phyloP scores from a whole-genome alignment of 1,140 invertebrate species.

The Lasioglossum baleicum region DNA sequence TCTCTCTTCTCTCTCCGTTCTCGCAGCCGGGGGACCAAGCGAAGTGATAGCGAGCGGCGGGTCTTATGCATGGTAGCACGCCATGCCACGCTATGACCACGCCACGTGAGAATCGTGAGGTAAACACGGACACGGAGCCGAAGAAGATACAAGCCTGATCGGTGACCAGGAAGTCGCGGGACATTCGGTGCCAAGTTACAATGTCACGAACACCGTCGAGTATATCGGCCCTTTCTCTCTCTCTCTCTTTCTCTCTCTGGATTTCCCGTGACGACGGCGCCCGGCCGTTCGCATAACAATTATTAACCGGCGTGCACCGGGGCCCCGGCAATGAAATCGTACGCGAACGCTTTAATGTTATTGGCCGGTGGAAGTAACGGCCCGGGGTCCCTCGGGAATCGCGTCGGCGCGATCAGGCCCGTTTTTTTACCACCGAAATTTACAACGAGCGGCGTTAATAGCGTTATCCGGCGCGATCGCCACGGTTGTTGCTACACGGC shows the following conservation, averaged over 20 bases:
- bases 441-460: neutral
- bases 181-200: conserved; percentile 46
- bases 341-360: conserved; percentile 3
- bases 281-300: neutral
- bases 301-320: neutral
- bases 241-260: too few relatives aligned
- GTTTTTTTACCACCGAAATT: neutral
- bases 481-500: neutral
- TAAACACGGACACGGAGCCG: conserved; percentile 58
- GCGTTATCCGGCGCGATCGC: neutral
- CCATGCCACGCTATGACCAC: conserved; percentile 32
- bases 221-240: too few relatives aligned
- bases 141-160: conserved; percentile 60
- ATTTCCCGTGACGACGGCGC: too few relatives aligned
- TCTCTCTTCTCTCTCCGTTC: neutral
- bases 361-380: neutral
- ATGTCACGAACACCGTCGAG: conserved; percentile 44
- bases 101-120: conserved; percentile 56
- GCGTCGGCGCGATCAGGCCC: too few relatives aligned
- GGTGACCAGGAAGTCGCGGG: conserved; percentile 57
- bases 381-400: too few relatives aligned
- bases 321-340: neutral
- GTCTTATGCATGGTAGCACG: conserved; percentile 54
- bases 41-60: conserved; percentile 33
- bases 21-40: neutral